These are phyloP conservation scores for Pipistrellus pipistrellus DNA, from an alignment of 2,797 vertebrate species.

Conservation along the genomic window DNA sequence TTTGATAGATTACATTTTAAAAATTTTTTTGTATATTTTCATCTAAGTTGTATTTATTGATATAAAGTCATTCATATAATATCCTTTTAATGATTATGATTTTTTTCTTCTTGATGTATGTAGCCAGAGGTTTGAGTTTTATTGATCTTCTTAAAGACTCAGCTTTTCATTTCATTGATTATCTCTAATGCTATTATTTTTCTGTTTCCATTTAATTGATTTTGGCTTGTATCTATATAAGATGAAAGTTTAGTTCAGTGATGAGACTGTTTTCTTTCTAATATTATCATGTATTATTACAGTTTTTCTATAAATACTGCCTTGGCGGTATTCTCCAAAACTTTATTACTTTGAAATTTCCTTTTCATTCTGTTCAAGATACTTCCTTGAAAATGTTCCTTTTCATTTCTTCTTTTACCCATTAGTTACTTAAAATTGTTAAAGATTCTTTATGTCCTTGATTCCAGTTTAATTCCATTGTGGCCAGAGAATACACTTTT, in stretches of 20 bases:
- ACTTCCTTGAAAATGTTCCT: neutral
- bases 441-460: neutral
- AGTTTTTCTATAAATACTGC: neutral
- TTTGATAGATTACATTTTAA: neutral
- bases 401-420: neutral
- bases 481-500: neutral
- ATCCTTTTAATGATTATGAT: neutral
- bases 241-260: neutral
- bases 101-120: neutral
- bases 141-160: neutral
- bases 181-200: neutral
- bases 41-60: neutral
- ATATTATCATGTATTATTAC: neutral
- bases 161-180: neutral
- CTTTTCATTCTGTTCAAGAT: neutral
- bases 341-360: neutral
- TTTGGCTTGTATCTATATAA: neutral
- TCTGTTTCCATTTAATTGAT: constrained; percentile 1
- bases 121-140: constrained; percentile 13
- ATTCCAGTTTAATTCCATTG: constrained; percentile 19
- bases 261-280: neutral
- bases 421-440: constrained; percentile 1
- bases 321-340: neutral
- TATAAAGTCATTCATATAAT: constrained; percentile 15
- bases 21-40: neutral